A percentile compares a stretch with the other conserved stretches of the same genome.
These are phyloP conservation scores for Microcaecilia unicolor DNA, from an alignment of 2,797 vertebrate species.

Conservation along the genomic window DNA sequence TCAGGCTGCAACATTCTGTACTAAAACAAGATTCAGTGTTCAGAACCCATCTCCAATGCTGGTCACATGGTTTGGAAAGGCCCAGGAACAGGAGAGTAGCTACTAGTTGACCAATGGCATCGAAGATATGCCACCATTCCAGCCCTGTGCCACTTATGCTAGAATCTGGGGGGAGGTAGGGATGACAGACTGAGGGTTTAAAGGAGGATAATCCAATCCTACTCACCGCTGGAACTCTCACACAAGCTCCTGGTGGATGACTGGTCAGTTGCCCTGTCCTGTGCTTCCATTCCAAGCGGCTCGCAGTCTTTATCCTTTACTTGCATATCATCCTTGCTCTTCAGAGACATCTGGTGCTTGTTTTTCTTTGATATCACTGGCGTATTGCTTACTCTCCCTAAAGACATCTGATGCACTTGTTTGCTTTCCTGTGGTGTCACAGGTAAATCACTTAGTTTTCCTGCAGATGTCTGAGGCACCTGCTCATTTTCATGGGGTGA, in stretches of 20 bases:
- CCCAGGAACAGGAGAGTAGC: no score
- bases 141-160: no score
- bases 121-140: no score
- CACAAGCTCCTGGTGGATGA: conserved; percentile 56
- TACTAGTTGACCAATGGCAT: no score
- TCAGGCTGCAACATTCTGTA: no score
- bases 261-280: conserved; percentile 21
- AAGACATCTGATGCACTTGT: background rate
- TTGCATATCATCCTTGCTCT: background rate
- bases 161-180: no score
- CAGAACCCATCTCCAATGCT: no score
- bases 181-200: no score
- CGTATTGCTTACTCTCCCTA: background rate
- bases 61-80: no score
- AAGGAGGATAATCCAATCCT: background rate
- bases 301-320: background rate
- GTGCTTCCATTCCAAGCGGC: conserved; percentile 14
- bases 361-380: background rate
- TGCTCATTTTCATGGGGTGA: background rate
- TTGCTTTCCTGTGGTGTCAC: conserved; percentile 6
- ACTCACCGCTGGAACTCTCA: conserved; percentile 77
- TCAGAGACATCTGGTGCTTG: background rate
- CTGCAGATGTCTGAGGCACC: background rate
- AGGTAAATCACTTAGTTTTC: background rate
- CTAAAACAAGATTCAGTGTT: no score